Evolutionary conservation across 2,113 vertebrate genomes (phyloP), one percentile per base, ranked within the genome.

Genomic region (Edolisoma coerulescens): DNA sequence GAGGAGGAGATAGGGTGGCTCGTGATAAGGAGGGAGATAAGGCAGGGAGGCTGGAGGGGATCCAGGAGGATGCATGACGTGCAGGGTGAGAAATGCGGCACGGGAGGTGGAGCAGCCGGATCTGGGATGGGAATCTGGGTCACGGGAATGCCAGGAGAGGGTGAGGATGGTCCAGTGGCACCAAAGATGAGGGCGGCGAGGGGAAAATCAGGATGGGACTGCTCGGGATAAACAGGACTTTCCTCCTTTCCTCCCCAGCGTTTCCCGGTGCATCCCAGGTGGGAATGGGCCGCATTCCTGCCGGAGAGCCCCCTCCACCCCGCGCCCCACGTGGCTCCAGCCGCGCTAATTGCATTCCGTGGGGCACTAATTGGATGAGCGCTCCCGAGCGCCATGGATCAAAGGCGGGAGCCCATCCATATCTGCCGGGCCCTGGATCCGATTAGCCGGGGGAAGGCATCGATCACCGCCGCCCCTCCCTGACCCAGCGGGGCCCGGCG

Each of bases 351-450:
- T 93, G 49, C 95, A n/a, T 98, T 97, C 97, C 23, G 79, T 0
- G 93, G 95, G 95, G 92, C 96, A 79, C 91, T 98, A 98, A 98
- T 98, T 94, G 84, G 85, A 96, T 98, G 96, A 94, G 59, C 67
- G 76, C 93, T 95, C 92, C 63, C 79, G 87, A 92, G 97, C 88
- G 87, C 96, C 97, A 86, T 67, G 96, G 96, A 98, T 98, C 98
- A 97, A 89, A 61, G 87, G 88, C 91, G n/a, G 35, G 79, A 30
- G 50, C 81, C 94, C 98, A 97, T 98, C 97, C 93, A 91, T 97
- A 89, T 87, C 93, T 95, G 96, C 96, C 96, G 28, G 32, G 33
- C 84, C 28, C 68, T 20, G 73, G 78, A 95, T 59, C n/a, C 37
- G 81, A 82, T 83, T 93, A 93, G n/a, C 73, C 2, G 3, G 44